phyloP scores from a whole-genome alignment of 1,140 invertebrate genomes.

The Microplitis mediator region DNA sequence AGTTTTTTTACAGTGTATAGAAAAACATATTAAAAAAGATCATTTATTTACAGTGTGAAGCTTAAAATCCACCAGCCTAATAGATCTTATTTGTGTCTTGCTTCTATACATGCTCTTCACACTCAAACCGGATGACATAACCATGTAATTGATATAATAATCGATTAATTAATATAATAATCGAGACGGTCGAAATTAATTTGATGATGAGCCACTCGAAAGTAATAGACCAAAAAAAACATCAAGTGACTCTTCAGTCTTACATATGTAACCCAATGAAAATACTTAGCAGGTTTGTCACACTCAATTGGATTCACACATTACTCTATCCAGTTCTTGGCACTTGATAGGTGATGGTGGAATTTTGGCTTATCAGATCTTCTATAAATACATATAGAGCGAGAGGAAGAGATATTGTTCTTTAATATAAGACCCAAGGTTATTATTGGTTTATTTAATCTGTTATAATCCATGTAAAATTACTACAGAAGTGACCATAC shows the following conservation, averaged over 20 bases:
- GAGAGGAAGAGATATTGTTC: neutral
- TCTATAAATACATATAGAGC: neutral
- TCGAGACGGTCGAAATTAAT: slow-evolving; percentile 50
- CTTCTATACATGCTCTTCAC: slow-evolving; percentile 17
- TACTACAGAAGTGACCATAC: slow-evolving; percentile 30
- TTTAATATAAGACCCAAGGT: slow-evolving; percentile 26
- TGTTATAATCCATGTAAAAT: slow-evolving; percentile 42
- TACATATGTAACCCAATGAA: neutral
- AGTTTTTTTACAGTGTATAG: no score
- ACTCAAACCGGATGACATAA: slow-evolving; percentile 50
- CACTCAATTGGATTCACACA: neutral
- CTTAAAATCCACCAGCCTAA: no score
- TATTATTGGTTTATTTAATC: slow-evolving; percentile 29
- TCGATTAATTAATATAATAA: slow-evolving; percentile 55
- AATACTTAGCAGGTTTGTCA: neutral
- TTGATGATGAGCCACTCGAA: slow-evolving; percentile 37
- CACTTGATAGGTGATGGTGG: neutral
- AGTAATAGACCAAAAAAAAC: neutral
- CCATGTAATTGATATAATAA: slow-evolving; percentile 54
- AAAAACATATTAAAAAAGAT: no score
- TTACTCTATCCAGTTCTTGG: neutral
- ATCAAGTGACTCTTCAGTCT: neutral
- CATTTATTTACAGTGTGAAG: no score
- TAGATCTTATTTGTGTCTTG: neutral
- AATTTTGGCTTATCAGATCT: no score